A percentile compares a stretch with the other conserved stretches of the same genome.
Evolutionary conservation across 2,113 vertebrate species (phyloP).

Genomic region (Cariama cristata): DNA sequence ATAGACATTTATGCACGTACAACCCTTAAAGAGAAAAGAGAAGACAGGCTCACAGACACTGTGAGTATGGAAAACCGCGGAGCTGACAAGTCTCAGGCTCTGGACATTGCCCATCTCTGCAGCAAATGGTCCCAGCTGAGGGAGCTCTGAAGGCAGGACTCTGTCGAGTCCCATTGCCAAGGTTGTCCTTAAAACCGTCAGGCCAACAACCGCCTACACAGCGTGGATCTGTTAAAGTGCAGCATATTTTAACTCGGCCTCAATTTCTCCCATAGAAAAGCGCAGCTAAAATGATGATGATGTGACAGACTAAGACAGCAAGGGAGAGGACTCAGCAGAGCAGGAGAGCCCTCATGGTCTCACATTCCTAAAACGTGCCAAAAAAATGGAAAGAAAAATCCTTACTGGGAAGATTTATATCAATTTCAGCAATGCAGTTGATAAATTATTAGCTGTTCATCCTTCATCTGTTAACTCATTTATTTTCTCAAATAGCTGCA

Average conservation of each 20-base stretch:
- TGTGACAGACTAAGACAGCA: not conserved
- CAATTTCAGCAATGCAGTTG: not conserved
- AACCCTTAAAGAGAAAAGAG: not conserved
- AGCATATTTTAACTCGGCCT: not conserved
- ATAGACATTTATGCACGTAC: not conserved
- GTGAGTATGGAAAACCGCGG: accelerated
- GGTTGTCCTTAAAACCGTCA: not conserved
- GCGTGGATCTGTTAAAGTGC: accelerated
- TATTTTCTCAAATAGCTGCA: not conserved
- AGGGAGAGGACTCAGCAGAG: not conserved
- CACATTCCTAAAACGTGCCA: not conserved
- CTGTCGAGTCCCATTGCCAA: not conserved
- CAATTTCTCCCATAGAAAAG: not conserved
- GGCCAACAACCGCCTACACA: not conserved
- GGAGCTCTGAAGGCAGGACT: not conserved
- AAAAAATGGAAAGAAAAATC: not conserved
- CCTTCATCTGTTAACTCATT: not conserved
- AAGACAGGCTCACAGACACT: not conserved
- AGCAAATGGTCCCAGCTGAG: not conserved
- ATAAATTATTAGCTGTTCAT: not conserved
- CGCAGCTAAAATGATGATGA: not conserved
- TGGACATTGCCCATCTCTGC: not conserved
- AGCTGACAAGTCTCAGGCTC: not conserved
- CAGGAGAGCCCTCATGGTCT: not conserved
- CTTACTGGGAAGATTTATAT: not conserved